These are phyloP conservation scores for Enteromius anoplus DNA, from an alignment of 2,797 vertebrate genomes.

Conservation along the genomic window DNA sequence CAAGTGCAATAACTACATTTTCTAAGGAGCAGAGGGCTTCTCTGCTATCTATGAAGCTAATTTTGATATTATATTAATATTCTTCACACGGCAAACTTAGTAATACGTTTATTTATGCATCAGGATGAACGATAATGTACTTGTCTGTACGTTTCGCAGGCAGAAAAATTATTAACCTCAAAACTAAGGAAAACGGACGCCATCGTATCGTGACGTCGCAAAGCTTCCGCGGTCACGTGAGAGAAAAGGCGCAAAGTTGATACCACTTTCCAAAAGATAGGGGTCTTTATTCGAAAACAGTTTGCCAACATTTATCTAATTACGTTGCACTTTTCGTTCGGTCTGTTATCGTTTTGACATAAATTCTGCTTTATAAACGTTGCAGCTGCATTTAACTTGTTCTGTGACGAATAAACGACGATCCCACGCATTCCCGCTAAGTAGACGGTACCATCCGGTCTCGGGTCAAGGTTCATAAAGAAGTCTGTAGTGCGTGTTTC, in stretches of 20 bases:
- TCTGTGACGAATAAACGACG: background rate
- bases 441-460: conserved; percentile 34
- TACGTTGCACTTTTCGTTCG: background rate
- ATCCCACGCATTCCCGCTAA: background rate
- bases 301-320: background rate
- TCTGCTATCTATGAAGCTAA: background rate
- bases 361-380: background rate
- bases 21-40: background rate
- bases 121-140: background rate
- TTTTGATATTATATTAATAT: background rate
- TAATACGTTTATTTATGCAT: background rate
- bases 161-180: background rate
- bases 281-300: background rate
- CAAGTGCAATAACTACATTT: too few species aligned
- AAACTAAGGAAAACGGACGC: background rate
- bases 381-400: rapidly evolving
- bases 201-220: background rate
- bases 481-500: conserved; percentile 56
- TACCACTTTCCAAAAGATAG: conserved; percentile 40
- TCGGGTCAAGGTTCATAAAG: conserved; percentile 62
- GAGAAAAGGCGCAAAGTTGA: conserved; percentile 39
- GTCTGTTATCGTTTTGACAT: background rate
- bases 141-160: background rate
- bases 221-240: conserved; percentile 19
- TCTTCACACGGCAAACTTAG: background rate